Percentiles rank a stretch among this genome's conserved stretches.
These are phyloP conservation scores for Sebastolobus alascanus DNA, from an alignment of 2,797 vertebrate species.

Conservation along the genomic window DNA sequence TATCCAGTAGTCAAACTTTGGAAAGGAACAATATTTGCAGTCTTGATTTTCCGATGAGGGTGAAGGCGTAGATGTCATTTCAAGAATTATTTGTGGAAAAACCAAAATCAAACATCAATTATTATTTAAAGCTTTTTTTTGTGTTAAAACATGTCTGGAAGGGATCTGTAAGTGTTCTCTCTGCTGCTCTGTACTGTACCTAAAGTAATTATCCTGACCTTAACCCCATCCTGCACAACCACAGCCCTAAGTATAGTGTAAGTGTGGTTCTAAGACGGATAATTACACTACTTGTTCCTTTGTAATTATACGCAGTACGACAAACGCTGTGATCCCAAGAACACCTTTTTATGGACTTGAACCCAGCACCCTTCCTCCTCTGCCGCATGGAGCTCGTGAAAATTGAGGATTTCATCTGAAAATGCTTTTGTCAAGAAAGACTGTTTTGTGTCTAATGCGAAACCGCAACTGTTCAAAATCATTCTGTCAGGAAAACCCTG, in stretches of 20 bases:
- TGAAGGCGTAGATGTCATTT: not conserved
- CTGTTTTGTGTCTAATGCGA: conserved; percentile 18
- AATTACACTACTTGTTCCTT: conserved; percentile 79
- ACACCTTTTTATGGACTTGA: conserved; percentile 78
- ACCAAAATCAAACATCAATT: not conserved
- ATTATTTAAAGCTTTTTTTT: not conserved
- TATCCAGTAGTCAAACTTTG: not conserved
- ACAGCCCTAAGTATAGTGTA: conserved; percentile 80
- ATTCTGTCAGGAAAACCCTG: conserved; percentile 4
- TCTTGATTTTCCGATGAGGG: not conserved
- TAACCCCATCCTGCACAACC: conserved; percentile 75
- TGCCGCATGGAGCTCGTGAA: conserved; percentile 39
- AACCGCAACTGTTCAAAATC: conserved; percentile 14
- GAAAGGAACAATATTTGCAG: conserved; percentile 3
- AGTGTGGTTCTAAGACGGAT: conserved; percentile 78
- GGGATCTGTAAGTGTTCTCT: conserved; percentile 12
- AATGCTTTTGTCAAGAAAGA: conserved; percentile 36
- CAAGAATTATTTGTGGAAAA: not conserved
- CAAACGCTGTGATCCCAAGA: conserved; percentile 75
- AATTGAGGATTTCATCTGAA: conserved; percentile 51
- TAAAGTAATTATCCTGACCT: conserved; percentile 73
- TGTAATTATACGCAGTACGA: conserved; percentile 76
- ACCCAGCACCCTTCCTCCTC: conserved; percentile 74
- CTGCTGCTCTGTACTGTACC: conserved; percentile 50
- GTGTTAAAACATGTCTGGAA: not conserved